Conservation (phyloP, 2,888 invertebrate species). For the Sylvicola fuscatus region DNA sequence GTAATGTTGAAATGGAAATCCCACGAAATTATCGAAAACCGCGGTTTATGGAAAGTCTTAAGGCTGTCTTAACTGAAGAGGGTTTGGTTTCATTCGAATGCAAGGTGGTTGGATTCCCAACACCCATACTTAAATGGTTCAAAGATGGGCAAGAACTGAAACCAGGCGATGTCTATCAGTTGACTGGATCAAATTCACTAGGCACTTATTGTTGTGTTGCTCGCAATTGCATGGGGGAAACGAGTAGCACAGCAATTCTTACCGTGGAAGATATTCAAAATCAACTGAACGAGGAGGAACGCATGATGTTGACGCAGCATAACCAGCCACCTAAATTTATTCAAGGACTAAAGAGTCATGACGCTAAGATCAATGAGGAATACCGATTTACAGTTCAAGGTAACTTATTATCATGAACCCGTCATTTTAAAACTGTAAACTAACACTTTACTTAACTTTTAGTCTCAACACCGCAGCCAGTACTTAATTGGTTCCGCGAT, state of each 20-base stretch:
- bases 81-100: constrained; percentile 84
- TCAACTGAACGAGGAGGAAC: constrained; percentile 72
- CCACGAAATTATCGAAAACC: constrained; percentile 81
- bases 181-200: constrained; percentile 75
- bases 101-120: constrained; percentile 82
- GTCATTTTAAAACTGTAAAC: neutral
- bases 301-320: constrained; percentile 35
- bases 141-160: constrained; percentile 83
- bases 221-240: constrained; percentile 77
- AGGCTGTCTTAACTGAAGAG: constrained; percentile 77
- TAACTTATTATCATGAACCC: constrained; percentile 13
- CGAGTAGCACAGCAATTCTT: constrained; percentile 65
- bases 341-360: constrained; percentile 59
- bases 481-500: constrained; percentile 72
- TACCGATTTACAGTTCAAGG: constrained; percentile 66
- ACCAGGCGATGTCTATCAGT: constrained; percentile 80
- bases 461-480: constrained; percentile 65
- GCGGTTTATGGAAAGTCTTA: constrained; percentile 73
- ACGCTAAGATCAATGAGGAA: constrained; percentile 63
- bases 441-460: constrained; percentile 12
- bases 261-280: constrained; percentile 82
- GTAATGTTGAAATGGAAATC: constrained; percentile 57
- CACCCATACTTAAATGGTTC: constrained; percentile 72
- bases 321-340: constrained; percentile 72
- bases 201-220: constrained; percentile 82